Evolutionary conservation across 2,888 invertebrate species (phyloP), one percentile per base, ranked within the genome.

Genomic region (Ormyrus thymus): DNA sequence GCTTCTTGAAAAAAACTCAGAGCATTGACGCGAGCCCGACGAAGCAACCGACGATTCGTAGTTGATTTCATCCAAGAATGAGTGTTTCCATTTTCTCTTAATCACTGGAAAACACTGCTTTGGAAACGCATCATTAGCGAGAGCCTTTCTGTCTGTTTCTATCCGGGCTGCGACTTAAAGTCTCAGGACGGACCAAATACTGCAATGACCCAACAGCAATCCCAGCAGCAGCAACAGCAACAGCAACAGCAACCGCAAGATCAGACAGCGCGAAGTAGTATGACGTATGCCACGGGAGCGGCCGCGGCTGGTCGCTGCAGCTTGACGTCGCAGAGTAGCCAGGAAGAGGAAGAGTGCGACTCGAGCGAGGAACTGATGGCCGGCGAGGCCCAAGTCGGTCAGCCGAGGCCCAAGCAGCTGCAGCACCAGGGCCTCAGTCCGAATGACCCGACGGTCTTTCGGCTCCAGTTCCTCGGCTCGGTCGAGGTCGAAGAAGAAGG

Each of bases 401-500:
- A 29, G 0, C 29, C 29, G 29, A 29, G 29, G 29, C 29, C 83
- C 45, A 11, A 61, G 46, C 46, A 45, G 10, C 11, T 86, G 83
- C 85, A 86, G 45, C 88, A 87, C 82, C 86, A 87, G 85, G 86
- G 87, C 84, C 86, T 88, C 83, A 86, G 85, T 84, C 84, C 86
- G 78, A 83, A 84, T 82, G 86, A 87, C 82, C 87, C 88, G 78
- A 95, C 95, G 84, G 94, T 95, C 90, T 96, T 95, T 93, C 94
- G 95, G 85, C 94, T 95, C 85, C 92, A 94, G 87, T 95, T 95
- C 93, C 94, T 95, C 90, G 96, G 96, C 91, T 95, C 95, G 87
- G 94, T 95, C 90, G 95, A 95, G 92, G 95, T 95, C 90, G 95
- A 95, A 90, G 95, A 95, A 92, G 95, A 95, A 92, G 92, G 92